Base-by-base conservation (phyloP, 2,113 vertebrate species). In the Rousettus leschenaultii region DNA sequence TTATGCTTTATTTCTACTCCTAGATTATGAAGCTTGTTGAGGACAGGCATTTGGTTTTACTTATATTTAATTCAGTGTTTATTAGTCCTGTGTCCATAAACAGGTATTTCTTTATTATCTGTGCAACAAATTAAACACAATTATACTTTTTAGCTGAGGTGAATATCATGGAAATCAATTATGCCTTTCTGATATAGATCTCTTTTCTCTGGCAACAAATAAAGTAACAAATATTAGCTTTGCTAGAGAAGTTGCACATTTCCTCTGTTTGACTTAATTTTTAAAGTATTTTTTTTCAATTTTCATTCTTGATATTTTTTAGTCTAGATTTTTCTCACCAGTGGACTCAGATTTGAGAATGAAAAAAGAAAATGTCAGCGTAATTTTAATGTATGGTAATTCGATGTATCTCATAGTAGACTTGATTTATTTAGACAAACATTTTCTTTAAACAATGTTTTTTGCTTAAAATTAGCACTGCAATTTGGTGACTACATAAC, bases 381-480 rank as follows among this genome's bases (percentile, higher is more conserved):
- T 86, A 38, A 74, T 73, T 93, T 83, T 90, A 86, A 78, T 83
- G 75, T 83, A 40, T 63, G 43, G 6, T 90, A 80, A 83, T 57
- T 82, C 57, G 93, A 71, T 22, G 78, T 86, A 77, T 70, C 55
- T 95, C 38, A 65, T 61, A 75, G 30, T 30, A 92, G 95, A 43
- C 51, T 78, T 71, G 89, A 82, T 93, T 89, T 94, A 84, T 86
- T 95, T 94, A 59, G 51, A 21, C 26, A 78, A 65, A 85, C 13
- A 33, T 43, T 94, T 94, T 80, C 51, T 89, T 86, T 86, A 89
- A 94, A 85, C 40, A 88, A 63, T 66, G n/a, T 59, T 74, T 51
- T 89, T 94, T 79, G 35, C 79, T 94, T 94, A 86, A 96, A 97
- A 92, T 82, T 82, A 82, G 38, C 33, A 83, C 35, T 89, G 14